These are phyloP conservation scores for Leptopterna dolabrata DNA, from an alignment of 2,888 invertebrate genomes.

Conservation along the genomic window DNA sequence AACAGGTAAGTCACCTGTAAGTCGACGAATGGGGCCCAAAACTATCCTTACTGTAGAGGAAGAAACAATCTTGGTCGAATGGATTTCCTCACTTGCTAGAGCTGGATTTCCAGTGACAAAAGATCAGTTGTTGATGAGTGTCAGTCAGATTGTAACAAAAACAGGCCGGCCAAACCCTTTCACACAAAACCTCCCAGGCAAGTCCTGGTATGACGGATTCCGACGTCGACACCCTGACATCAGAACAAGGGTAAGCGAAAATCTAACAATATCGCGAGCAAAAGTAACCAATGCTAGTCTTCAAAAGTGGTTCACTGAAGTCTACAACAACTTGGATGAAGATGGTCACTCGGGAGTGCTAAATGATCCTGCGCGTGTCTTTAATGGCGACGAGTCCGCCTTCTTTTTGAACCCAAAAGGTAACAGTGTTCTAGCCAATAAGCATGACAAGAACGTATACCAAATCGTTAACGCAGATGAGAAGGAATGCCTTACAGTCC, in stretches of 20 bases:
- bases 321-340: slow-evolving; percentile 53
- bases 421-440: slow-evolving; percentile 54
- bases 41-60: slow-evolving; percentile 46
- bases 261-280: slow-evolving; percentile 56
- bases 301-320: slow-evolving; percentile 55
- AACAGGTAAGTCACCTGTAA: background rate
- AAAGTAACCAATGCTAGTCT: slow-evolving; percentile 54
- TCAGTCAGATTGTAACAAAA: slow-evolving; percentile 54
- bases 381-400: too few relatives aligned
- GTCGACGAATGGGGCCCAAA: slow-evolving; percentile 23
- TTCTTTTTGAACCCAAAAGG: too few relatives aligned
- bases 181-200: slow-evolving; percentile 59
- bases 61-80: slow-evolving; percentile 47
- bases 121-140: slow-evolving; percentile 57
- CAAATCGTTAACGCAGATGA: slow-evolving; percentile 64
- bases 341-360: slow-evolving; percentile 51
- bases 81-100: slow-evolving; percentile 30
- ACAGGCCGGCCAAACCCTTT: slow-evolving; percentile 58
- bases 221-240: slow-evolving; percentile 56
- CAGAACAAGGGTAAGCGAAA: slow-evolving; percentile 54
- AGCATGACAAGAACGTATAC: too few relatives aligned
- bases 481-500: slow-evolving; percentile 64
- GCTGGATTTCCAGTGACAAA: slow-evolving; percentile 57
- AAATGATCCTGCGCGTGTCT: slow-evolving; percentile 57
- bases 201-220: slow-evolving; percentile 58